Base-by-base conservation (phyloP, 2,113 vertebrate species). In the Galeopterus variegatus region DNA sequence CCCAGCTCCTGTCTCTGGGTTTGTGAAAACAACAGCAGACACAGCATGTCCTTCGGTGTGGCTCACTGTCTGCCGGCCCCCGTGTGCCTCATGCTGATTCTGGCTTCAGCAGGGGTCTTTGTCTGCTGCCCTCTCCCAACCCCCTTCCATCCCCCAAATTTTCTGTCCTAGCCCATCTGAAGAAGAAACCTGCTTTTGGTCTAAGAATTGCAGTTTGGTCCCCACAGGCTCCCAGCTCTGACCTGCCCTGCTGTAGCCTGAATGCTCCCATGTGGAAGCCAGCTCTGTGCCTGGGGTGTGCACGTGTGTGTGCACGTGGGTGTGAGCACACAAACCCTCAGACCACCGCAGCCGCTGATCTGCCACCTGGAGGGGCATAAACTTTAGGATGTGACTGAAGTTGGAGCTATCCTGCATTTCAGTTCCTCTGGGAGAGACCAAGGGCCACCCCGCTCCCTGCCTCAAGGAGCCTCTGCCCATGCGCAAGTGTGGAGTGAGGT, bases 281-380 rank as follows among this genome's bases (percentile, higher is more conserved):
- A 52, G 5, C 41, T 41, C 21, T 17, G 13, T 69, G 69, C 33
- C 67, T 4, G 24, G 54, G 33, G 31, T 18, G 2, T 28, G 41
- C 15, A 23, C 2, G 6, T 8, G n/a, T 11, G 28, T 3, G 5
- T 14, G 18, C 17, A 13, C 8, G 33, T 19, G 24, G 2, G n/a
- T 21, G 33, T 8, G 2, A 0, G 9, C n/a, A 3, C 50, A n/a
- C 12, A 18, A 4, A 3, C 26, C 41, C 58, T 69, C 15, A n/a
- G 41, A 19, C 8, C 31, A n/a, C 11, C 3, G 48, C n/a, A 33
- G 26, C 45, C 8, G 0, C 5, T 45, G 9, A 0, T 28, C 9
- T 76, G 92, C 76, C 73, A 36, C 41, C 33, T 65, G 11, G 62
- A n/a, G 62, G 73, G n/a, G 82, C 62, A 58, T 70, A 93, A 95